phyloP scores from a whole-genome alignment of 2,888 invertebrate species.

The Coelogynopora nodosa region DNA sequence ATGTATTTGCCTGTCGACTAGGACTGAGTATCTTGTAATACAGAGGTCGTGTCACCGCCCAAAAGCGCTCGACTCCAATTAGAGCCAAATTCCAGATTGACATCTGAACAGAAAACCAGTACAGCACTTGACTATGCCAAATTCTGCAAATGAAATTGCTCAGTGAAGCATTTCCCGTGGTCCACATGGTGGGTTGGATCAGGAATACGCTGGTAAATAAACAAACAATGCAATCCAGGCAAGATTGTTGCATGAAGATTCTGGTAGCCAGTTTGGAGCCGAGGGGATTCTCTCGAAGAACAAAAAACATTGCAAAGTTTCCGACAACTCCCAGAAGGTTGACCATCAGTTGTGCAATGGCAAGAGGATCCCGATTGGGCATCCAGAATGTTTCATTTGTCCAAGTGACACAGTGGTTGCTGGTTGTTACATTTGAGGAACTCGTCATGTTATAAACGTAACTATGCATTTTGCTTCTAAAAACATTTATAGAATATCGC shows the following conservation, averaged over 20 bases:
- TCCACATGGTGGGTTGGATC: conserved; percentile 34
- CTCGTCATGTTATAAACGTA: too few relatives aligned
- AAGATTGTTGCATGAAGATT: background rate
- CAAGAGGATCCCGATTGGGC: background rate
- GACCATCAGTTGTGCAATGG: conserved; percentile 12
- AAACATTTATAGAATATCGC: too few relatives aligned
- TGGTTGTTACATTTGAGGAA: background rate
- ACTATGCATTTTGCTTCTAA: too few relatives aligned
- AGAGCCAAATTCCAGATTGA: conserved; percentile 37
- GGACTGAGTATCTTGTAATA: background rate
- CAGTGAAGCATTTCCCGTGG: background rate
- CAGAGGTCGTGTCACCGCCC: conserved; percentile 29
- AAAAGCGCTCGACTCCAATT: conserved; percentile 40
- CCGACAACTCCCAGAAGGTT: conserved; percentile 35
- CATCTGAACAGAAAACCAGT: conserved; percentile 36
- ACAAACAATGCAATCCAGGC: conserved; percentile 33
- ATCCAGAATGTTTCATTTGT: conserved; percentile 19
- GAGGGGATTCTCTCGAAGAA: background rate
- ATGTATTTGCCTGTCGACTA: background rate
- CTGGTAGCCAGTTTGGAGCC: background rate
- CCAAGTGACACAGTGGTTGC: background rate
- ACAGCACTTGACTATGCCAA: conserved; percentile 38
- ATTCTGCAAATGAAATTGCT: conserved; percentile 22
- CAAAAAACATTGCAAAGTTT: conserved; percentile 17
- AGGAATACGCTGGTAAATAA: background rate